Conservation (phyloP, 2,797 vertebrate species). For the Gallinago nigripennis region DNA sequence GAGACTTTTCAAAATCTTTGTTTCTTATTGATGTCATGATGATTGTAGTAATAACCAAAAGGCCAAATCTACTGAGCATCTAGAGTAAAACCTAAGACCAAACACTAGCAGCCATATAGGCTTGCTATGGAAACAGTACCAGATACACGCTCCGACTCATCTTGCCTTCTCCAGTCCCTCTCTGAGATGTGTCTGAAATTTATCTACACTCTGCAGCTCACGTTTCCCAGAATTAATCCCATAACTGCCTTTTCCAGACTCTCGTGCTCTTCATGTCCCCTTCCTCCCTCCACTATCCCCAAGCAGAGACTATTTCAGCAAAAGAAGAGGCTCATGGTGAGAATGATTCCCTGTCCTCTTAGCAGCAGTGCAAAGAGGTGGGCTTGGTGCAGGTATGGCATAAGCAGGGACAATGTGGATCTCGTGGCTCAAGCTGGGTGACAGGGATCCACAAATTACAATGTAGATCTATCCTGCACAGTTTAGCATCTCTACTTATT, state of each 20-base stretch:
- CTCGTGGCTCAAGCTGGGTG: not conserved
- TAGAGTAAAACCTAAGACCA: not conserved
- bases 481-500: not conserved
- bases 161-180: not conserved
- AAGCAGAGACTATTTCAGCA: not conserved
- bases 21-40: not conserved
- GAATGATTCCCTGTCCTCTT: not conserved
- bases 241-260: not conserved
- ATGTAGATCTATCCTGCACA: not conserved
- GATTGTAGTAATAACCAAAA: not conserved
- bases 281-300: not conserved
- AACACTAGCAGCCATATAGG: not conserved
- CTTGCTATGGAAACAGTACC: not conserved
- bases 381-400: accelerated
- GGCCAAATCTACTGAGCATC: not conserved
- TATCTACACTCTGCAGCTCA: not conserved
- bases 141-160: not conserved
- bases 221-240: not conserved
- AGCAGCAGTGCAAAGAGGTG: not conserved
- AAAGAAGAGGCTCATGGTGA: not conserved
- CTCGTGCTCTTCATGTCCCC: not conserved
- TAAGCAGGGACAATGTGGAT: not conserved
- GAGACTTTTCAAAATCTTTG: not conserved
- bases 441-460: not conserved
- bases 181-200: not conserved